Evolutionary conservation across 2,797 vertebrate species (phyloP).

Genomic region (Xyrichtys novacula): DNA sequence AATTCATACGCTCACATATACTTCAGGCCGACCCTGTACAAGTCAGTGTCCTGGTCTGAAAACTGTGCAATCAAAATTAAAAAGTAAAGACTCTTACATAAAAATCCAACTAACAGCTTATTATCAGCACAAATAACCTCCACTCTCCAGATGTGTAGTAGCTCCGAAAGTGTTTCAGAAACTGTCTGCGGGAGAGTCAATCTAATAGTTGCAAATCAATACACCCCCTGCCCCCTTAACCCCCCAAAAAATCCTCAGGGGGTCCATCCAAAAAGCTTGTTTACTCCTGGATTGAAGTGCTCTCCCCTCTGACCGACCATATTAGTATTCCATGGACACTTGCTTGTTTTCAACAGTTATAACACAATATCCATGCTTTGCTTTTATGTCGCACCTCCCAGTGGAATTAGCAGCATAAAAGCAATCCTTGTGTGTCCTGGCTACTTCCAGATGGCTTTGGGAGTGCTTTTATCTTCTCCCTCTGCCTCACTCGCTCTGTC

Average conservation of each 20-base stretch:
- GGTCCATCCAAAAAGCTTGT: constrained; percentile 62
- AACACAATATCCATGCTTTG: constrained; percentile 86
- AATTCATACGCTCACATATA: too few species aligned
- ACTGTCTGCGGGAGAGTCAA: constrained; percentile 29
- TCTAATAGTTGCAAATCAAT: constrained; percentile 63
- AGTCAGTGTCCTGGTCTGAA: too few species aligned
- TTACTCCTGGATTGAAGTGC: constrained; percentile 71
- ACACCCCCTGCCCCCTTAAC: constrained; percentile 11
- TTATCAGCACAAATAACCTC: neutral
- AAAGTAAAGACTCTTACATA: too few species aligned
- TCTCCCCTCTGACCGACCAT: constrained; percentile 61
- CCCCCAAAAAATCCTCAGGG: constrained; percentile 36
- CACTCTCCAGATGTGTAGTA: neutral
- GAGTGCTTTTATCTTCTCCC: constrained; percentile 85
- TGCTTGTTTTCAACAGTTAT: constrained; percentile 86
- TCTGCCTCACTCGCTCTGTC: constrained; percentile 70
- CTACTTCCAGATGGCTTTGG: constrained; percentile 88
- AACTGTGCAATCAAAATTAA: too few species aligned
- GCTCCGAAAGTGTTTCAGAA: constrained; percentile 26
- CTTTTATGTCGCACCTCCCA: constrained; percentile 86
- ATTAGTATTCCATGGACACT: constrained; percentile 86
- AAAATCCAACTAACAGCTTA: neutral
- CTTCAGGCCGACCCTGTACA: too few species aligned
- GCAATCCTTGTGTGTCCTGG: constrained; percentile 87
- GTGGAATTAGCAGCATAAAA: constrained; percentile 86